Base-by-base conservation (phyloP, 1,140 invertebrate species). In the Plutomurus gul region DNA sequence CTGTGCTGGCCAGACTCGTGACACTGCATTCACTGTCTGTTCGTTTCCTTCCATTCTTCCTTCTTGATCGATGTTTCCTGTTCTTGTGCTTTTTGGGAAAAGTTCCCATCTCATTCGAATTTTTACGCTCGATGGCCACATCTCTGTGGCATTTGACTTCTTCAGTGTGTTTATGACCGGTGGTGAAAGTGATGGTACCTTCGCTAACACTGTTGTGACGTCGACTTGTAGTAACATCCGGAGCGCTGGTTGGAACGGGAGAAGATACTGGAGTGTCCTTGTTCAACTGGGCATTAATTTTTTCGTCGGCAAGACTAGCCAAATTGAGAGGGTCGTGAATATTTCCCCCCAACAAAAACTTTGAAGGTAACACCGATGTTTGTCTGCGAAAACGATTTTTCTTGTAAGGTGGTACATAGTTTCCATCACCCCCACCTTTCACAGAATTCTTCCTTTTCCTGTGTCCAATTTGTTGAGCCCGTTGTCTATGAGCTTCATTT, bases 141-240 rank as follows among this genome's bases (percentile, higher is more conserved):
- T 87, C 85, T 84, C 92, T n/a, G 93, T 90, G 22, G 91, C 92
- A 84, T 92, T 92, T 83, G 92, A 91, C 56, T 98, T 87, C 87
- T 96, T 96, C 22, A 98, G 86, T 1, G 96, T 96, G 88, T 98
- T 96, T n/a, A n/a, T n/a, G n/a, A n/a, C n/a, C n/a, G n/a, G n/a
- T n/a, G n/a, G n/a, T n/a, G n/a, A n/a, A n/a, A n/a, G n/a, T n/a
- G n/a, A n/a, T n/a, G n/a, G n/a, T n/a, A n/a, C n/a, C n/a, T n/a
- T n/a, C n/a, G n/a, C 39, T 82, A 92, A 90, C 77, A 96, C 95
- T 87, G 98, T 96, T 36, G 93, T 93, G 60, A 96, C 96, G 85
- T 97, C 96, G 30, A 87, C 96, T 93, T 75, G 97, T 92, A 83
- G 91, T 91, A 75, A 92, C 93, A 84, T 92, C 93, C 71, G 93